Base-by-base conservation (phyloP, 2,797 vertebrate species). In the Pterois miles region DNA sequence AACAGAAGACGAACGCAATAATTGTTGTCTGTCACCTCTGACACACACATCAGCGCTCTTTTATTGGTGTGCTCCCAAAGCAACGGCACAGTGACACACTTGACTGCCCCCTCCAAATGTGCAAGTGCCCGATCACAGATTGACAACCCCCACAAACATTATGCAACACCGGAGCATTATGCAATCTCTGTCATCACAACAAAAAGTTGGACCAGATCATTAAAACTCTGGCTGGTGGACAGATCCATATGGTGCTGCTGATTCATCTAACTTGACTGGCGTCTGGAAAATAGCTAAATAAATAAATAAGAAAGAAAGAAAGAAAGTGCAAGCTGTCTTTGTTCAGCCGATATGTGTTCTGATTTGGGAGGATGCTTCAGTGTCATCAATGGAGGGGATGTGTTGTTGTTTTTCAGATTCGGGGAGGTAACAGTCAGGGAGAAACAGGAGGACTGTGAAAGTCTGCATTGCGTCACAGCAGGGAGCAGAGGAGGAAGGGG, bases 401-500 rank as follows among this genome's bases (percentile, higher is more conserved):
- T 40, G 57, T 56, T 33, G 54, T 76, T 16, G 74, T 71, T 83
- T 86, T 78, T 71, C 46, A 68, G 68, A 82, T 34, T 80, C 29
- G 11, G 77, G 57, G 60, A 57, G 82, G 52, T 69, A 64, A 81
- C 66, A 64, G 79, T 10, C 76, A 36, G 54, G 54, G 52, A 76
- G 67, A 79, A 85, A 54, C 46, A 38, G 60, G 52, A 23, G 72
- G 60, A 52, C 79, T 70, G 78, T 85, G 88, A 86, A 90, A 88
- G 82, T 89, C 93, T 94, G 93, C 93, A 94, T 91, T 94, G 93
- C 91, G 89, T 93, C 92, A 93, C 88, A 92, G 81, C 62, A 40
- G 86, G 88, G 86, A 81, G 74, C 67, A 46, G 69, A 86, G 68
- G 69, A n/a, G n/a, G 46, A 48, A n/a, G 46, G n/a, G 46, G 46